Conservation (phyloP, 2,888 invertebrate species). For the Leptinotarsa haldemani region DNA sequence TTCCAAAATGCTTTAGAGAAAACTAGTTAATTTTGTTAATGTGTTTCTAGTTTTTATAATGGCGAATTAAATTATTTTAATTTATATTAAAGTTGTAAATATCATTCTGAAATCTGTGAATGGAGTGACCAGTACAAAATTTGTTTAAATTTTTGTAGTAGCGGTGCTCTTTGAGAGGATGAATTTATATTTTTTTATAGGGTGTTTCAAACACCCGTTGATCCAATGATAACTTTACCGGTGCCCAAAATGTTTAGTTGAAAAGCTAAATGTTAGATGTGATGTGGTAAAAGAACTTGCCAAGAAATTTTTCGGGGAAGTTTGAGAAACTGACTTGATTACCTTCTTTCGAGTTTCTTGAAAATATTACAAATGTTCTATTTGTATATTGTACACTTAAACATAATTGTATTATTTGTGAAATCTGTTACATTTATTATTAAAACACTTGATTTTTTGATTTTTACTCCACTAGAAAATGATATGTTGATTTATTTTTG, state of each 20-base stretch:
- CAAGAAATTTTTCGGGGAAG: background rate
- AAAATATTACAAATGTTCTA: constrained; percentile 3
- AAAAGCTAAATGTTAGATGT: background rate
- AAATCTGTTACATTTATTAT: background rate
- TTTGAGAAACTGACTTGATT: background rate
- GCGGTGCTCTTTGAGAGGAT: background rate
- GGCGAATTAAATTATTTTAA: constrained; percentile 18
- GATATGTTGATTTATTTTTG: constrained; percentile 5
- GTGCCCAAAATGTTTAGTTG: background rate
- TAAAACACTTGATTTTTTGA: background rate
- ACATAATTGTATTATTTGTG: background rate
- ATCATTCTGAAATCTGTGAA: constrained; percentile 16
- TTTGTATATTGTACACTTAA: constrained; percentile 5
- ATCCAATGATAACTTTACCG: constrained; percentile 8
- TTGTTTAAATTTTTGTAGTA: constrained; percentile 14
- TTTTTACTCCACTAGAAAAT: too few relatives aligned
- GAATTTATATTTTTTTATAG: constrained; percentile 16
- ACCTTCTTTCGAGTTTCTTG: background rate
- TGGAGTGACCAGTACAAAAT: background rate
- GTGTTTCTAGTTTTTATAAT: constrained; percentile 12
- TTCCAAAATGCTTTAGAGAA: constrained; percentile 57
- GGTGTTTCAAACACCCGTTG: background rate
- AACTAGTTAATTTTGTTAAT: background rate
- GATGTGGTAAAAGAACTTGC: background rate
- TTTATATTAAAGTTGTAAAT: constrained; percentile 27